Conservation (phyloP, 2,113 vertebrate species). For the Aptenodytes patagonicus region DNA sequence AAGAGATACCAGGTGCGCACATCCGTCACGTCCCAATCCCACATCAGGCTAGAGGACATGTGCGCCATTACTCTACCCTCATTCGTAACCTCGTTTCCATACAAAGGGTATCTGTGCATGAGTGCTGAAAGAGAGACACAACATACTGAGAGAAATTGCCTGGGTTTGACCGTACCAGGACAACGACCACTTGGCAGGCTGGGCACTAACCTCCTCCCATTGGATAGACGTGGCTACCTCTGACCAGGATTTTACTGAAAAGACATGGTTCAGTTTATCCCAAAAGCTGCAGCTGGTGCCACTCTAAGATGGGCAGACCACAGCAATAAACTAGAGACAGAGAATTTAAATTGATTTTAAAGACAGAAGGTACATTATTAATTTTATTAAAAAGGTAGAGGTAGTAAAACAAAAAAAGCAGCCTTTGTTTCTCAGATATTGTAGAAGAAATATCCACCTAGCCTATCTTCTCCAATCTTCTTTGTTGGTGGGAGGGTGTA, state of each 20-base stretch:
- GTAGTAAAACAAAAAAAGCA: neutral
- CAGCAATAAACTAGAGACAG: neutral
- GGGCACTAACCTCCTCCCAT: neutral
- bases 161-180: neutral
- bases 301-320: neutral
- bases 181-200: neutral
- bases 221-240: rapidly evolving
- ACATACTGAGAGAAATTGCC: neutral
- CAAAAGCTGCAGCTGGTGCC: neutral
- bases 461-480: neutral
- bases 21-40: neutral
- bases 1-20: neutral
- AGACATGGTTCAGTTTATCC: neutral
- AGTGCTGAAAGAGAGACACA: neutral
- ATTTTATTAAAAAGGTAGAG: neutral
- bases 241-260: neutral
- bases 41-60: neutral
- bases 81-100: neutral
- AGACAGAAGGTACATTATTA: neutral
- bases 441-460: neutral
- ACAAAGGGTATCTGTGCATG: neutral
- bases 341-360: neutral
- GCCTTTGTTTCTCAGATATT: neutral
- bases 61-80: neutral
- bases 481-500: neutral